phyloP scores from a whole-genome alignment of 35 echinoderm and acorn worm genomes.

The Heliocidaris erythrogramma region DNA sequence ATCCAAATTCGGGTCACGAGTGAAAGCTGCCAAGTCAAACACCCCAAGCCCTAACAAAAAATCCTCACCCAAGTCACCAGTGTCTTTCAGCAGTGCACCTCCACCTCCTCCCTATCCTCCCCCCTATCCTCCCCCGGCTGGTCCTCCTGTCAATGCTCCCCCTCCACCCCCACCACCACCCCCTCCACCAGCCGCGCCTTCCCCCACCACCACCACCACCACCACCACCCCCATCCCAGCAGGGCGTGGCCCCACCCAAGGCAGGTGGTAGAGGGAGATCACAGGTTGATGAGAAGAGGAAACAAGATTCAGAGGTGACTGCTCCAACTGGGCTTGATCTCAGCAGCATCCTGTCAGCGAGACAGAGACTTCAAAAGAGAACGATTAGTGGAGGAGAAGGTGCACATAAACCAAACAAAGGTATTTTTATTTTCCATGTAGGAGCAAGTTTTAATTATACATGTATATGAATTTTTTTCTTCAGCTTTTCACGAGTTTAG shows the following conservation, averaged over 20 bases:
- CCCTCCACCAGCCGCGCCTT: not conserved
- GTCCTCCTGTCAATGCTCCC: slow-evolving; percentile 29
- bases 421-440: not conserved
- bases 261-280: slow-evolving; percentile 24
- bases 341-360: slow-evolving; percentile 20
- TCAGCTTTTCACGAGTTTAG: no score
- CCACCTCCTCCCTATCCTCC: slow-evolving; percentile 35
- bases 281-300: slow-evolving; percentile 17
- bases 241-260: not conserved
- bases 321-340: slow-evolving; percentile 8
- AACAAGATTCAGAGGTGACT: not conserved
- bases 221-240: not conserved
- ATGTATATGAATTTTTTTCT: not conserved
- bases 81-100: not conserved
- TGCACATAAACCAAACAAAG: slow-evolving; percentile 35
- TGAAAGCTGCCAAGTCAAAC: not conserved
- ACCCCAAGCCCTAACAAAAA: slow-evolving; percentile 4
- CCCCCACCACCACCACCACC: slow-evolving; percentile 27
- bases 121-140: slow-evolving; percentile 44
- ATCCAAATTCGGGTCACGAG: not conserved
- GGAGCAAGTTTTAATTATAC: not conserved
- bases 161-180: slow-evolving; percentile 53
- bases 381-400: not conserved
- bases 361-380: slow-evolving; percentile 47
- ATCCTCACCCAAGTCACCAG: slow-evolving; percentile 22